phyloP scores from a whole-genome alignment of 2,113 vertebrate genomes.

The Empidonax alnorum region DNA sequence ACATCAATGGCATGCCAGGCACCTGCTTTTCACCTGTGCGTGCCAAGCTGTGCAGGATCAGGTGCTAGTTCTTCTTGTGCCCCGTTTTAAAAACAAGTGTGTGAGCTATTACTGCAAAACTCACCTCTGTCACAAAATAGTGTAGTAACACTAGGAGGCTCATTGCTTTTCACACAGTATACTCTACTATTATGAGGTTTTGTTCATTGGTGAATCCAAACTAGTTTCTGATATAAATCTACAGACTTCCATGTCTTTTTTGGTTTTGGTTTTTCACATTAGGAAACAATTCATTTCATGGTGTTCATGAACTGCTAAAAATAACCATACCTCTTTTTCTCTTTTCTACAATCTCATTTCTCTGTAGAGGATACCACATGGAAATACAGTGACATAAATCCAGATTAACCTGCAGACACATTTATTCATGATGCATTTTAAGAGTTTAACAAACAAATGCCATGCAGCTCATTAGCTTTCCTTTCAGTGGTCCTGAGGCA shows the following conservation, averaged over 20 bases:
- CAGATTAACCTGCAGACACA: not conserved
- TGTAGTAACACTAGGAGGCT: not conserved
- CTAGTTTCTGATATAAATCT: not conserved
- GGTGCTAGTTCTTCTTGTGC: not conserved
- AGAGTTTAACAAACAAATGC: not conserved
- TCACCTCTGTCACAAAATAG: not conserved
- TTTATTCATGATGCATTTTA: not conserved
- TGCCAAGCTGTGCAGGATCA: not conserved
- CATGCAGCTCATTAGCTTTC: not conserved
- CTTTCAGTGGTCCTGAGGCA: not conserved
- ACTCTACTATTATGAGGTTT: not conserved
- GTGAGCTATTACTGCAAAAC: not conserved
- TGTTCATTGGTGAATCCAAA: not conserved
- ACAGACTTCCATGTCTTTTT: not conserved
- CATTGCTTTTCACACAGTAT: not conserved
- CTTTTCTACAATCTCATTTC: not conserved
- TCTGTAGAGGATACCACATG: not conserved
- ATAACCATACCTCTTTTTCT: not conserved
- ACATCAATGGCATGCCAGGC: not conserved
- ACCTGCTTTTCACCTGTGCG: rapidly evolving
- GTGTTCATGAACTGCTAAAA: not conserved
- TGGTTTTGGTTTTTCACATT: not conserved
- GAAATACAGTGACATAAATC: not conserved
- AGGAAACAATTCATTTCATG: not conserved
- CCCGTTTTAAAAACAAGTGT: not conserved